A percentile compares a stretch with the other conserved stretches of the same genome.
Conservation (phyloP, 2,888 invertebrate genomes). For the Apotomis capreana region DNA sequence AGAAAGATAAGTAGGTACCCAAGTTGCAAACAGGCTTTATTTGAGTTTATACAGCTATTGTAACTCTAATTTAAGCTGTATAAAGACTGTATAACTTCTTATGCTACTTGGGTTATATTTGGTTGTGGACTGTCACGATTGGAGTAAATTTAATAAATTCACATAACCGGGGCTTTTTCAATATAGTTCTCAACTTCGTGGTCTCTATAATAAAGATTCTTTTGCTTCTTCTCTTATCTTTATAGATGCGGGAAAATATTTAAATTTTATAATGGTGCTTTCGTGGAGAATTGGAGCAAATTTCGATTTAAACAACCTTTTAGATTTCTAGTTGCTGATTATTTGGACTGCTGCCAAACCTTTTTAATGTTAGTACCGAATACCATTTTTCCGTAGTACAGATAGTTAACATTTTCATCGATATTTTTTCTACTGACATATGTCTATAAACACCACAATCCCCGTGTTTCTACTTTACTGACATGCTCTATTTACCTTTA, state of each 20-base stretch:
- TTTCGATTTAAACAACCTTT: conserved; percentile 4
- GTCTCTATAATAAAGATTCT: no score
- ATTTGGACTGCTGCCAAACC: background rate
- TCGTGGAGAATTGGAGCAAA: conserved; percentile 2
- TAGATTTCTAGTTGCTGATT: background rate
- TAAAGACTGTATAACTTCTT: no score
- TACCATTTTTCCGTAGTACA: background rate
- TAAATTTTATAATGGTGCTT: background rate
- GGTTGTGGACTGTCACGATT: conserved; percentile 5
- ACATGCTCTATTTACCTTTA: no score
- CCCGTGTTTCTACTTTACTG: no score
- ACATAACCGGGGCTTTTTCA: background rate
- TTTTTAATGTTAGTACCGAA: background rate
- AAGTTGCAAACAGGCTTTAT: no score
- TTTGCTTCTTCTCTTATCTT: no score
- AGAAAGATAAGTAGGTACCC: no score
- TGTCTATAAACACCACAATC: no score
- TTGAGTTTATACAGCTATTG: no score
- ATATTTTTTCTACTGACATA: background rate
- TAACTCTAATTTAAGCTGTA: no score
- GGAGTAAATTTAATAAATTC: background rate
- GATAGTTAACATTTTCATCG: background rate
- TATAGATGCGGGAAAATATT: background rate
- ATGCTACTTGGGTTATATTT: conserved; percentile 5
- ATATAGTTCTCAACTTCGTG: no score